Evolutionary conservation across 1,140 invertebrate species (phyloP), one percentile per base, ranked within the genome.

Genomic region (Triops cancriformis): DNA sequence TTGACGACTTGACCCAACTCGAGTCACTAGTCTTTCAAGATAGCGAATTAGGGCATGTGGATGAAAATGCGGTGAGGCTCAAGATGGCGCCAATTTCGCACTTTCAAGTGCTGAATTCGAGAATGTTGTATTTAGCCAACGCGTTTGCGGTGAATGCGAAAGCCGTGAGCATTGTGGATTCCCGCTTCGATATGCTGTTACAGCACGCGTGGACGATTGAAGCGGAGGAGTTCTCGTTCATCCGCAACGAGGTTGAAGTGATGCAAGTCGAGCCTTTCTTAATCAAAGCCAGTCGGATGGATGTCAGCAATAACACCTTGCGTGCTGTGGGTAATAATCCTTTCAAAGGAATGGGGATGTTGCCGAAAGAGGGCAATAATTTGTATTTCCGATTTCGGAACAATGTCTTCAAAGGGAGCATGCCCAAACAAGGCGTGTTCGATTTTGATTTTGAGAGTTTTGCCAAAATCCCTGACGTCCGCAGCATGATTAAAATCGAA

Each of bases 391-490:
- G 23, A 64, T 64, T 64, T 14, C 10, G 18, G n/a, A 64, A 64
- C 23, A 64, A 64, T 14, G 23, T 23, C 51, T 64, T 64, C 23
- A 64, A 64, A 18, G 51, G 51, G 18, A 23, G 51, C 51, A 64
- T 64, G 51, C 51, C 51, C 14, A 10, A n/a, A 23, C 51, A 64
- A 64, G 51, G 51, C 51, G 23, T 64, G 18, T 64, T n/a, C 14
- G 51, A 64, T 64, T 64, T 64, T 9, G 51, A 64, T 18, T 64
- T 64, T 64, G 51, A n/a, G 51, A 64, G 51, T 64, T 64, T 64
- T 64, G 18, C 18, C 51, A 64, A 18, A 9, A 6, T 64, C 14
- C 6, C 51, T 1, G 51, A 64, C 51, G 14, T 12, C 18, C 10
- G 7, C 11, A 64, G 1, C 9, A 18, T 6, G 51, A 64, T 18